phyloP scores from a whole-genome alignment of 1,140 invertebrate species.

The Drosophila cardini region DNA sequence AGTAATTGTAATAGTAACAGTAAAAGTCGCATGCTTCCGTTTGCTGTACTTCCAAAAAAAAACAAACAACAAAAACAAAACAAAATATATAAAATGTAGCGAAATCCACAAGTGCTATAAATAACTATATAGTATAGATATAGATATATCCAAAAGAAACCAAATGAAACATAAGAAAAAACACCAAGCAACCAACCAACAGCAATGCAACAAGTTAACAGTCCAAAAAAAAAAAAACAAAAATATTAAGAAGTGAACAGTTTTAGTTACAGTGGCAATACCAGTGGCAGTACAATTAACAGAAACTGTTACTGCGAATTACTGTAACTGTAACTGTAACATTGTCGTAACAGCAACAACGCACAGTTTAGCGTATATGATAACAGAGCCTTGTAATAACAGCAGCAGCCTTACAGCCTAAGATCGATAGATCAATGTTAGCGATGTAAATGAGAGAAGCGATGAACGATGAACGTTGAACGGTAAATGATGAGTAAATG shows the following conservation, averaged over 20 bases:
- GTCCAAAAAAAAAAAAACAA: constrained; percentile 23
- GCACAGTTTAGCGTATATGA: constrained; percentile 18
- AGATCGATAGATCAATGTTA: constrained; percentile 9
- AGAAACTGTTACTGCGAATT: too few relatives aligned
- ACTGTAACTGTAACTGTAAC: constrained; percentile 20
- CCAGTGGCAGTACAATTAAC: too few relatives aligned
- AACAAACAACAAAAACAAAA: constrained; percentile 2
- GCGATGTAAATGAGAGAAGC: too few relatives aligned
- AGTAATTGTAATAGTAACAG: constrained; percentile 16
- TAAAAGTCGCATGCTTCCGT: constrained; percentile 40
- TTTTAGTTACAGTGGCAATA: constrained; percentile 1
- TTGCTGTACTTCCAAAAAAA: constrained; percentile 42
- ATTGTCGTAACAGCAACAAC: constrained; percentile 46
- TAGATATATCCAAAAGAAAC: constrained; percentile 25
- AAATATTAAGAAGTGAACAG: too few relatives aligned
- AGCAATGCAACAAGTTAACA: constrained; percentile 52
- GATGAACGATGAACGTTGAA: too few relatives aligned
- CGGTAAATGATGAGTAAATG: background rate
- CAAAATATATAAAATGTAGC: constrained; percentile 22
- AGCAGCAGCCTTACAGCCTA: constrained; percentile 41
- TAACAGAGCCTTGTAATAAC: constrained; percentile 36
- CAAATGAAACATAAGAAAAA: constrained; percentile 12
- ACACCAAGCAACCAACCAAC: constrained; percentile 40
- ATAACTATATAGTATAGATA: background rate
- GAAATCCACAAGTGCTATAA: constrained; percentile 46